phyloP scores from a whole-genome alignment of 2,888 invertebrate genomes.

The Drosophila kuntzei region DNA sequence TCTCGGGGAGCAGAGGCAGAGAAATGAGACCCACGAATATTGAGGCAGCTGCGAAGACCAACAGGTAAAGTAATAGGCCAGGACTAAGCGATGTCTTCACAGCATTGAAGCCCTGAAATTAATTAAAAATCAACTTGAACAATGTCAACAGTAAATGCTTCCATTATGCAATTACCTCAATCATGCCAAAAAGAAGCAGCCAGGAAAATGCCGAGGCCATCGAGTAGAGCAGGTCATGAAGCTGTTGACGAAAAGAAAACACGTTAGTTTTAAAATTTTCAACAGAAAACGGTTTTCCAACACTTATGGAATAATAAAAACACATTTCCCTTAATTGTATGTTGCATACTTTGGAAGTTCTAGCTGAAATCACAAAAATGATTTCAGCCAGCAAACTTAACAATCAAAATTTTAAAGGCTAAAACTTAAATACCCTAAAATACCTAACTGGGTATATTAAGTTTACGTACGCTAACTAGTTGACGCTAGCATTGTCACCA shows the following conservation, averaged over 20 bases:
- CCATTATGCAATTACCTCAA: slow-evolving; percentile 56
- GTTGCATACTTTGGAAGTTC: neutral
- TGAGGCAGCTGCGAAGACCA: slow-evolving; percentile 77
- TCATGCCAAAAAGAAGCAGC: slow-evolving; percentile 72
- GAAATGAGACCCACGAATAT: slow-evolving; percentile 72
- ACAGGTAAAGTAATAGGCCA: slow-evolving; percentile 65
- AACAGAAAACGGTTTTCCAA: neutral
- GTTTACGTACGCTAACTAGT: no score
- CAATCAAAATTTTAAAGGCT: no score
- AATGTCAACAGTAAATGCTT: neutral
- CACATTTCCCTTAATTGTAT: neutral
- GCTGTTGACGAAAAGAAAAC: slow-evolving; percentile 39
- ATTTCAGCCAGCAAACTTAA: no score
- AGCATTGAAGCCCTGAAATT: slow-evolving; percentile 57
- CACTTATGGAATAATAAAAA: neutral
- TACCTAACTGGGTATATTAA: no score
- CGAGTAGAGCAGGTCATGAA: slow-evolving; percentile 64
- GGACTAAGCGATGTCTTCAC: slow-evolving; percentile 58
- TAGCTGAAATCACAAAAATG: no score
- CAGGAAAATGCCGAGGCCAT: slow-evolving; percentile 64
- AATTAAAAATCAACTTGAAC: neutral
- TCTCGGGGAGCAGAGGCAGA: slow-evolving; percentile 78
- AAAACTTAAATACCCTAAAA: no score
- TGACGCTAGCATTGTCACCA: no score
- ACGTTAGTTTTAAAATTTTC: neutral